Evolutionary conservation across 1,140 invertebrate species (phyloP), one percentile per base, ranked within the genome.

Genomic region (Solen grandis): DNA sequence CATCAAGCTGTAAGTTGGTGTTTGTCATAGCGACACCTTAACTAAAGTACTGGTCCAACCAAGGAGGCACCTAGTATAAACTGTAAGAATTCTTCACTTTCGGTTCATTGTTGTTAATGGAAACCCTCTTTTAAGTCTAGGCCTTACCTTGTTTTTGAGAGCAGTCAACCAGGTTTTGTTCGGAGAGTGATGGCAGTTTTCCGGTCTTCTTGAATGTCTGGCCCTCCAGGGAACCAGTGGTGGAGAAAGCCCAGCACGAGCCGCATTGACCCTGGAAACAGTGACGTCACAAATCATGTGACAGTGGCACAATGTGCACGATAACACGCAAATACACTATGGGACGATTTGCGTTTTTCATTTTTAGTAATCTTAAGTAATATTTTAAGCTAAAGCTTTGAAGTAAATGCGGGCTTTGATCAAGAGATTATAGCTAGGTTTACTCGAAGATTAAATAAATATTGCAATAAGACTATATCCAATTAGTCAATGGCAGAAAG

Each of bases 131-230:
- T n/a, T n/a, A n/a, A n/a, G n/a, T n/a, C n/a, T n/a, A n/a, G n/a
- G n/a, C n/a, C 25, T 82, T 99, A 89, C 88, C 88, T 76, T 88
- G 63, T 81, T 85, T 86, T 57, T 52, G 66, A 1, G 97, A 98
- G 90, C 99, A 99, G 93, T 99, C 99, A 31, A 99, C 94, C 54
- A 99, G 93, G 92, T 99, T 99, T 93, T 99, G 98, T 93, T 99
- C 99, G 84, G 97, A 98, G 0, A 99, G 94, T 2, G 97, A 98
- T 4, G 98, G 94, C 19, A 99, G 93, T 82, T 95, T 94, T 57
- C 96, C 96, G 33, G 94, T 95, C 91, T 96, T 95, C 81, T 97
- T 95, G 93, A 96, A 98, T 91, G 99, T 96, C 92, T 99, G 98
- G 22, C 96, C 98, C 94, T 99, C 99, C 29, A 99, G 92, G 0